These are phyloP conservation scores for Tor tambroides DNA, from an alignment of 2,113 vertebrate genomes.

Conservation along the genomic window DNA sequence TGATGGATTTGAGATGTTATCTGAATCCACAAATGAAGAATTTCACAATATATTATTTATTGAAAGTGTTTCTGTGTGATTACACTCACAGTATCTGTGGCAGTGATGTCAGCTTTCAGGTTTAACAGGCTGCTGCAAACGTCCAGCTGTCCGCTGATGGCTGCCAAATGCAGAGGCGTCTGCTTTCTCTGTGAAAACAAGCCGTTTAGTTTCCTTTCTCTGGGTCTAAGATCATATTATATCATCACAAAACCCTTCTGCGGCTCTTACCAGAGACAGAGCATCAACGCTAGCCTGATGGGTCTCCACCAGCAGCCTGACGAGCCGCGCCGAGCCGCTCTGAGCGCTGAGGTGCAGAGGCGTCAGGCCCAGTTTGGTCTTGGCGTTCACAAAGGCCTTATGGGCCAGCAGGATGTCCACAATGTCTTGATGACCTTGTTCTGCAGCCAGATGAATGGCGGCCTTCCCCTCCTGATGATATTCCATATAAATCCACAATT, in stretches of 20 bases:
- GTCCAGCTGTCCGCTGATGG: slow-evolving; percentile 65
- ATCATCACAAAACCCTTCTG: too few relatives aligned
- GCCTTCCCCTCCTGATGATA: slow-evolving; percentile 67
- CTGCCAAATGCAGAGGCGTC: slow-evolving; percentile 69
- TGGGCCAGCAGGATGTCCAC: slow-evolving; percentile 67
- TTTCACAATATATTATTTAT: background rate
- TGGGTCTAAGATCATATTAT: background rate
- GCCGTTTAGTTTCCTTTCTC: background rate
- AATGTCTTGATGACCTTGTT: slow-evolving; percentile 66
- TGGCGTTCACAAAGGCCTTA: slow-evolving; percentile 72
- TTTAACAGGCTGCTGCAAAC: slow-evolving; percentile 66
- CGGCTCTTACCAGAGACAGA: slow-evolving; percentile 69
- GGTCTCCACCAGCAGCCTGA: slow-evolving; percentile 65
- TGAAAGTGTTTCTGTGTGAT: background rate
- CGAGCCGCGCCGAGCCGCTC: slow-evolving; percentile 65
- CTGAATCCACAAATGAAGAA: background rate
- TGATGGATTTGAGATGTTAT: background rate
- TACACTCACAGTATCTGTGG: slow-evolving; percentile 67
- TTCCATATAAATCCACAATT: background rate
- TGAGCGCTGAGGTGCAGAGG: slow-evolving; percentile 69
- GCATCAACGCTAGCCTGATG: slow-evolving; percentile 67
- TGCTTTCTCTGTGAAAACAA: slow-evolving; percentile 60
- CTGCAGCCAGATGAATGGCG: slow-evolving; percentile 67
- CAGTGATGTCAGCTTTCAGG: slow-evolving; percentile 66
- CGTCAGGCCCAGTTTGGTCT: slow-evolving; percentile 71